These are phyloP conservation scores for Endomychus coccineus DNA, from an alignment of 2,888 invertebrate genomes.

Conservation along the genomic window DNA sequence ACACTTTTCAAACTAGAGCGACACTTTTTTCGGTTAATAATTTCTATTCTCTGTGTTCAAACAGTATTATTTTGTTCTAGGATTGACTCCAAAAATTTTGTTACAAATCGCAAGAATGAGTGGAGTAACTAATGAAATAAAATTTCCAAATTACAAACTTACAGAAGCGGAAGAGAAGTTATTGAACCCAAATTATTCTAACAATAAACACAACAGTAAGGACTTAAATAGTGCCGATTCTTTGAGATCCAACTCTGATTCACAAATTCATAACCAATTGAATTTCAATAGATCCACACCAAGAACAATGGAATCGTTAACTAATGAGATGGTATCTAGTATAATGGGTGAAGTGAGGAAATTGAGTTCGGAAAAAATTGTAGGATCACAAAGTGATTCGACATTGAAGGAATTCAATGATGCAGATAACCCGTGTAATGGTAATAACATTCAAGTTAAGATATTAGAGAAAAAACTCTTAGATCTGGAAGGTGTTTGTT, in stretches of 20 bases:
- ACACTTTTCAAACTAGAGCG: no score
- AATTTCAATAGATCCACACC: conserved; percentile 20
- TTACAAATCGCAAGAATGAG: conserved; percentile 49
- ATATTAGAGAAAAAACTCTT: conserved; percentile 40
- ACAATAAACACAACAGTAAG: conserved; percentile 21
- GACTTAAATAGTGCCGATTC: conserved; percentile 24
- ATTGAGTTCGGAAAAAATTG: conserved; percentile 37
- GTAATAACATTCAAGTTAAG: conserved; percentile 28
- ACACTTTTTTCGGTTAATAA: not conserved
- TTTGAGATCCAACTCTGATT: conserved; percentile 32
- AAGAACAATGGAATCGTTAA: conserved; percentile 44
- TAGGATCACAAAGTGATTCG: conserved; percentile 25
- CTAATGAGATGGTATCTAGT: conserved; percentile 47
- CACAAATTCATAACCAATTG: conserved; percentile 26
- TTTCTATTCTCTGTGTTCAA: not conserved
- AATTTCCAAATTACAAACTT: conserved; percentile 38
- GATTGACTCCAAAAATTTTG: conserved; percentile 45
- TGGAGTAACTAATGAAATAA: conserved; percentile 49
- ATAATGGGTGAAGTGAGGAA: conserved; percentile 49
- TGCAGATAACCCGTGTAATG: conserved; percentile 10
- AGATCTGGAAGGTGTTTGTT: conserved; percentile 42
- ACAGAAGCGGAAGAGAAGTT: conserved; percentile 39
- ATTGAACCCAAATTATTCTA: conserved; percentile 27
- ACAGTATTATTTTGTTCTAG: conserved; percentile 20
- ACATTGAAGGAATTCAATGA: conserved; percentile 16